Conservation (phyloP, 2,113 vertebrate genomes). For the Gavialis gangeticus region DNA sequence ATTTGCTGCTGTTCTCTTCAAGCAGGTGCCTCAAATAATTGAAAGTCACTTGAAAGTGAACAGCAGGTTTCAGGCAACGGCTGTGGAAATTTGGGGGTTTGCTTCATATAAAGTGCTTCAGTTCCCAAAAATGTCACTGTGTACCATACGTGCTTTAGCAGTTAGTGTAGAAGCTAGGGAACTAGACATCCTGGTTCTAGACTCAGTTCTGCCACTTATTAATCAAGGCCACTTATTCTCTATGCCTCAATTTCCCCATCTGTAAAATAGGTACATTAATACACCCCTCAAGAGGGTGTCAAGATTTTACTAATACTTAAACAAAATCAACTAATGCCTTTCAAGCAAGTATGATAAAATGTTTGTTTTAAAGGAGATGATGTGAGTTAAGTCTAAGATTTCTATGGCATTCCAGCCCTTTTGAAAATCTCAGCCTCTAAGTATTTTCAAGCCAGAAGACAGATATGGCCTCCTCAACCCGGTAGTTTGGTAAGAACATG, state of each 20-base stretch:
- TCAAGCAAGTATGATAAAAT: too few species aligned
- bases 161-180: neutral
- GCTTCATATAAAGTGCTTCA: neutral
- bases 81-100: neutral
- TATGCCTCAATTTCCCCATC: neutral
- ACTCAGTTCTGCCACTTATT: neutral
- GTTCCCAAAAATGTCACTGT: neutral
- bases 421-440: too few species aligned
- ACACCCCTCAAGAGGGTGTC: neutral
- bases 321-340: too few species aligned
- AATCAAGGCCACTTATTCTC: neutral
- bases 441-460: too few species aligned
- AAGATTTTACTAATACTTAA: too few species aligned
- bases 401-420: too few species aligned
- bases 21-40: neutral
- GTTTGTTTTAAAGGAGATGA: too few species aligned
- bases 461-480: neutral
- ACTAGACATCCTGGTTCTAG: neutral
- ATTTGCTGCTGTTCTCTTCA: neutral
- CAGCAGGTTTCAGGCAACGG: neutral
- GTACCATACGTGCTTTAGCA: neutral
- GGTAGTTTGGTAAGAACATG: neutral
- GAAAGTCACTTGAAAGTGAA: neutral
- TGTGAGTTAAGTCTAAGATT: too few species aligned
- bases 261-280: neutral